A percentile compares a stretch with the other conserved stretches of the same genome.
Evolutionary conservation across 2,888 invertebrate species (phyloP).

Genomic region (Cloeon dipterum): DNA sequence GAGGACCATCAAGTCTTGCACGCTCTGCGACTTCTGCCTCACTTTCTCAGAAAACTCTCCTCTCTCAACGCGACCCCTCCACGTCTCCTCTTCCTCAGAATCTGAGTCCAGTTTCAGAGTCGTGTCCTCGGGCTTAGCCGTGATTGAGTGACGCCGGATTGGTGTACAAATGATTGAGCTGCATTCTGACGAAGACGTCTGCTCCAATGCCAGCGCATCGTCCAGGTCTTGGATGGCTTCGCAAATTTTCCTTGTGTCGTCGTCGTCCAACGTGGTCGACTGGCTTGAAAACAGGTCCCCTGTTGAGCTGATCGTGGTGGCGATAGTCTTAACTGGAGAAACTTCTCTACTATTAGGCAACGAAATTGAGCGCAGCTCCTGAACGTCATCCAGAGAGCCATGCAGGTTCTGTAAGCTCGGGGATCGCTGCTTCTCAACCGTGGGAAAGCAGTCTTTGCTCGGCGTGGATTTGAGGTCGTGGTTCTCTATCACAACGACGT

Average conservation of each 20-base stretch:
- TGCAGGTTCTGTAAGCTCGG: constrained; percentile 33
- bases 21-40: constrained; percentile 37
- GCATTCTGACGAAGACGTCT: constrained; percentile 19
- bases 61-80: constrained; percentile 31
- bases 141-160: background rate
- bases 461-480: no score
- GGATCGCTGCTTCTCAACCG: constrained; percentile 9
- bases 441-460: background rate
- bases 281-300: constrained; percentile 1
- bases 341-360: background rate
- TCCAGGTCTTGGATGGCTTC: constrained; percentile 39
- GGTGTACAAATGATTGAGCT: constrained; percentile 5
- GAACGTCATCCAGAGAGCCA: constrained; percentile 39
- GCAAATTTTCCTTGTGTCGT: constrained; percentile 33
- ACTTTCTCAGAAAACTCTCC: constrained; percentile 32
- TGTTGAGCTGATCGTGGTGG: no score
- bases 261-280: constrained; percentile 19
- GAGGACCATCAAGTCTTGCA: constrained; percentile 39
- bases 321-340: background rate
- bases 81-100: constrained; percentile 30
- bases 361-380: constrained; percentile 8
- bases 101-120: constrained; percentile 10
- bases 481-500: no score
- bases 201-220: constrained; percentile 34
- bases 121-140: constrained; percentile 5